Evolutionary conservation across 2,888 invertebrate genomes (phyloP).

Genomic region (Perdita meconis): DNA sequence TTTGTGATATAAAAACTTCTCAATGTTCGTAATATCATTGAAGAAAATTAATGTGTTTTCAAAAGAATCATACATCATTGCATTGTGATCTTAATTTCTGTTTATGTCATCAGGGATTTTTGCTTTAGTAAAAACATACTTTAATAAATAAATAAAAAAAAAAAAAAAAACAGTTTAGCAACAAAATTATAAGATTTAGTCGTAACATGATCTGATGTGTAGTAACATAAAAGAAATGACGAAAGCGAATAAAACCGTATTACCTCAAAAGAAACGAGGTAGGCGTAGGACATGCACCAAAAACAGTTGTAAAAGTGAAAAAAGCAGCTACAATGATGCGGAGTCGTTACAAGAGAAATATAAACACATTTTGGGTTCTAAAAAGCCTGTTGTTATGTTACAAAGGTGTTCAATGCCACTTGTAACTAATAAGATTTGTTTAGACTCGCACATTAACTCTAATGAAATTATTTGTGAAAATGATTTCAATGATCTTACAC

Average conservation of each 20-base stretch:
- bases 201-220: neutral
- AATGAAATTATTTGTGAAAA: neutral
- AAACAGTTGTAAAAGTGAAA: neutral
- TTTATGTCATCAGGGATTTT: neutral
- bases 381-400: slow-evolving; percentile 15
- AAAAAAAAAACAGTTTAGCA: neutral
- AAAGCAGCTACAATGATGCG: neutral
- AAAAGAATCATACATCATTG: neutral
- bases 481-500: neutral
- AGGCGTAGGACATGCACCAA: rapidly evolving
- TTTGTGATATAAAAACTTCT: neutral
- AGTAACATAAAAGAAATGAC: neutral
- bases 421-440: no score
- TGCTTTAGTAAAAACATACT: neutral
- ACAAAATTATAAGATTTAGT: neutral
- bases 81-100: neutral
- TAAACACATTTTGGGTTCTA: neutral
- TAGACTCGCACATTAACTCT: no score
- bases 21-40: neutral
- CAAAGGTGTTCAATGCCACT: neutral
- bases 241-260: rapidly evolving
- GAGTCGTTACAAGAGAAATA: neutral
- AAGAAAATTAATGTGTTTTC: neutral
- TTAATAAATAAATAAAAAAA: no score
- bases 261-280: no score